Evolutionary conservation across 2,113 vertebrate genomes (phyloP).

Genomic region (Tympanuchus pallidicinctus): DNA sequence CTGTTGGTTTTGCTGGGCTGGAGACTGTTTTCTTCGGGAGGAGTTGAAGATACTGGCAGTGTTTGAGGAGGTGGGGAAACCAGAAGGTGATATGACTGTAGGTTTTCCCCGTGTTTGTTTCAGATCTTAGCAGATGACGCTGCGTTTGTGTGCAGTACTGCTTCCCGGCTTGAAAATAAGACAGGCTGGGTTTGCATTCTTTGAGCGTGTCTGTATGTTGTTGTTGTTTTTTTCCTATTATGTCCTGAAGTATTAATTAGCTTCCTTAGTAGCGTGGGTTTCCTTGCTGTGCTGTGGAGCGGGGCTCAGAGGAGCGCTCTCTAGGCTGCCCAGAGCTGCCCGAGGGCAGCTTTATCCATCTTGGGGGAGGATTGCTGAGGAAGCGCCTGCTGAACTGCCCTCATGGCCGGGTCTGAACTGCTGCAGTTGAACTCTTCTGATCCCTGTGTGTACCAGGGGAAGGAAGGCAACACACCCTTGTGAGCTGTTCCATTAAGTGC

Average conservation of each 20-base stretch:
- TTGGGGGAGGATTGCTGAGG: neutral
- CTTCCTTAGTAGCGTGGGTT: fast-evolving
- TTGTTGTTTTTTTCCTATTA: fast-evolving
- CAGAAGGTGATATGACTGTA: neutral
- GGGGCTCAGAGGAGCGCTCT: neutral
- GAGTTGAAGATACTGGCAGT: neutral
- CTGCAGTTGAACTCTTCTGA: neutral
- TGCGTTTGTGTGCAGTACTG: neutral
- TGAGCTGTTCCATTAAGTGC: neutral
- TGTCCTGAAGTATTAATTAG: neutral
- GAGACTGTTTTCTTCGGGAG: neutral
- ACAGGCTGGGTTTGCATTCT: neutral
- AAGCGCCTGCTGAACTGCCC: neutral
- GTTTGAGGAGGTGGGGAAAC: neutral
- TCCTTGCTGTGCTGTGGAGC: neutral
- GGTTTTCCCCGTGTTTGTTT: neutral
- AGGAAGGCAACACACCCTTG: too few relatives aligned
- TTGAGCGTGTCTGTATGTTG: neutral
- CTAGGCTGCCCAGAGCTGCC: neutral
- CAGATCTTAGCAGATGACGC: neutral
- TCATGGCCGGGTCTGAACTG: neutral
- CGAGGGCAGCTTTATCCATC: neutral
- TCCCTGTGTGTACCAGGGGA: neutral
- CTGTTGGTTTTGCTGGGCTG: neutral
- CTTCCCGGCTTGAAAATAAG: neutral